Conservation (phyloP, 2,888 invertebrate genomes). For the Tanytarsus gracilentus region DNA sequence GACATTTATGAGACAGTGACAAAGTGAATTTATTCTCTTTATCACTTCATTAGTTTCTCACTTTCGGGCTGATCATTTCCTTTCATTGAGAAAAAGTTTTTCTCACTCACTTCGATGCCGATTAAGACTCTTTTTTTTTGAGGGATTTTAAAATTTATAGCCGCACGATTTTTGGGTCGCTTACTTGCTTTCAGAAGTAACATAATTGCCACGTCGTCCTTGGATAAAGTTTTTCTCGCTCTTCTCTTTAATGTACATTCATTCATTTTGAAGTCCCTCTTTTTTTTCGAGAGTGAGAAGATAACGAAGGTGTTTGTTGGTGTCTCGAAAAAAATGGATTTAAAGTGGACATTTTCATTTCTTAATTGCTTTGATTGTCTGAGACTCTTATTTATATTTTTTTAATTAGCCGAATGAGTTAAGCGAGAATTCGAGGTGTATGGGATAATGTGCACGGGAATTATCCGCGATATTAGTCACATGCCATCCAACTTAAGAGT, state of each 20-base stretch:
- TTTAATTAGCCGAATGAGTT: not conserved
- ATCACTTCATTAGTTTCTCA: conserved; percentile 13
- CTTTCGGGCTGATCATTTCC: conserved; percentile 1
- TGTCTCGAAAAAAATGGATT: not conserved
- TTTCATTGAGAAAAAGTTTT: too few species aligned
- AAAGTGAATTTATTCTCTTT: conserved; percentile 12
- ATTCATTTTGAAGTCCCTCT: too few species aligned
- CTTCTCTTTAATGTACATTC: too few species aligned
- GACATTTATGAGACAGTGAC: conserved; percentile 12
- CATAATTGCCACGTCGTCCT: conserved; percentile 3
- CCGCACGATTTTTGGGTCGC: conserved; percentile 11
- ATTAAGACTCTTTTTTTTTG: too few species aligned
- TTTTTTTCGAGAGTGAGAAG: not conserved
- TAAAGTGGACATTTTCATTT: conserved; percentile 7
- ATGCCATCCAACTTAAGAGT: too few species aligned
- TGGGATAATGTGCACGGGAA: too few species aligned
- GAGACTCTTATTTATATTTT: not conserved
- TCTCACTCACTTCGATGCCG: too few species aligned
- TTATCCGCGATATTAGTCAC: too few species aligned
- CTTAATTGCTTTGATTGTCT: conserved; percentile 8
- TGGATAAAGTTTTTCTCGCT: not conserved
- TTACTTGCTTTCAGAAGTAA: not conserved
- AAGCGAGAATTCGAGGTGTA: too few species aligned
- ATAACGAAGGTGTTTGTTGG: conserved; percentile 8
- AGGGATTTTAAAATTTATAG: not conserved